phyloP scores from a whole-genome alignment of 2,113 vertebrate species.

The Stegostoma tigrinum region DNA sequence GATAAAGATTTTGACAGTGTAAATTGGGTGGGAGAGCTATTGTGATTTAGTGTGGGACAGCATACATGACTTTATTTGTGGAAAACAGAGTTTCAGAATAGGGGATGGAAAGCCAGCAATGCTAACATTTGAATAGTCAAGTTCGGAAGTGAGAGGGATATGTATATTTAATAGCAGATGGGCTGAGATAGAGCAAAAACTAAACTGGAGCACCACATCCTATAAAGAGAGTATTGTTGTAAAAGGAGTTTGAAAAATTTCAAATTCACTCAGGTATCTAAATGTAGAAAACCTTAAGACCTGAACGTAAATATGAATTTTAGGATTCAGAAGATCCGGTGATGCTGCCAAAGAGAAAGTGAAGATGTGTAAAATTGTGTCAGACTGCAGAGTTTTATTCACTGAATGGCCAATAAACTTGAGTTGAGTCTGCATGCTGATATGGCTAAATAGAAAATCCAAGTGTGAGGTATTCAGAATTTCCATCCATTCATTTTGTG shows the following conservation, averaged over 20 bases:
- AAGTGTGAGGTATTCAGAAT: neutral
- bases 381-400: neutral
- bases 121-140: neutral
- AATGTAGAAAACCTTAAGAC: neutral
- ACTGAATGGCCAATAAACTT: neutral
- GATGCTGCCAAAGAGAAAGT: neutral
- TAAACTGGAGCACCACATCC: neutral
- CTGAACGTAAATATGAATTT: neutral
- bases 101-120: neutral
- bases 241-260: neutral
- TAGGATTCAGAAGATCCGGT: neutral
- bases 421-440: neutral
- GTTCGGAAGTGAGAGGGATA: neutral
- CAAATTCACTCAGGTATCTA: neutral
- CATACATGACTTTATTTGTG: neutral
- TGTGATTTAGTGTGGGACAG: neutral
- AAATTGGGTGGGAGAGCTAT: neutral
- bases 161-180: neutral
- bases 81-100: neutral
- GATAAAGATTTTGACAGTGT: slow-evolving; percentile 15
- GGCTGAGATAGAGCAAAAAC: neutral
- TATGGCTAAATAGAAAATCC: neutral
- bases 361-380: neutral
- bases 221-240: neutral
- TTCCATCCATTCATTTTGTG: neutral